Evolutionary conservation across 2,888 invertebrate species (phyloP).

Genomic region (Phalangium opilio): DNA sequence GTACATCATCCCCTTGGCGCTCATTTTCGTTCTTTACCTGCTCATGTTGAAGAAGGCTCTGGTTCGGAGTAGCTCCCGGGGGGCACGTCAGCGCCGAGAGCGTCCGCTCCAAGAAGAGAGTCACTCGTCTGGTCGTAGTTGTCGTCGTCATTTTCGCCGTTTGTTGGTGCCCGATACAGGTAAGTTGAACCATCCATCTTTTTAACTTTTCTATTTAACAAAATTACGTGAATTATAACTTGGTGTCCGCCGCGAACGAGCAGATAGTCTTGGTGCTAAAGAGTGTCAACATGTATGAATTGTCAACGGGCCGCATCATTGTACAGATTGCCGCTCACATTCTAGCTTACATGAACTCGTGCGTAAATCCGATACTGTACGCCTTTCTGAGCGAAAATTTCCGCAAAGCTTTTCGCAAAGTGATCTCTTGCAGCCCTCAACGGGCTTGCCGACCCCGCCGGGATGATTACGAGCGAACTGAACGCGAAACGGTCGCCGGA

Average conservation of each 20-base stretch:
- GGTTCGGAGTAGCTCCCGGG: conserved; percentile 60
- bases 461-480: conserved; percentile 7
- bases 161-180: conserved; percentile 86
- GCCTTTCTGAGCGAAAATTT: conserved; percentile 89
- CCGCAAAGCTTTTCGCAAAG: conserved; percentile 58
- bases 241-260: conserved; percentile 36
- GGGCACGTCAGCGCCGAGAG: conserved; percentile 64
- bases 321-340: conserved; percentile 28
- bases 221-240: no score
- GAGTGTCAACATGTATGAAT: conserved; percentile 52
- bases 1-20: conserved; percentile 68
- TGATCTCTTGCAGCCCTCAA: conserved; percentile 22
- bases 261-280: conserved; percentile 56
- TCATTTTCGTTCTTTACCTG: conserved; percentile 74
- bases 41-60: conserved; percentile 72
- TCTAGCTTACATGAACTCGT: conserved; percentile 76
- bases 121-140: conserved; percentile 79
- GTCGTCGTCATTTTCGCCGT: conserved; percentile 82
- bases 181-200: conserved; percentile 20
- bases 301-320: conserved; percentile 37
- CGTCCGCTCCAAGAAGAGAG: conserved; percentile 66
- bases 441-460: conserved; percentile 2
- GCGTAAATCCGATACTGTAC: conserved; percentile 86
- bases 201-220: not conserved
- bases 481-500: conserved; percentile 13